These are phyloP conservation scores for Phoxinus dragarum DNA, from an alignment of 2,797 vertebrate species.

Conservation along the genomic window DNA sequence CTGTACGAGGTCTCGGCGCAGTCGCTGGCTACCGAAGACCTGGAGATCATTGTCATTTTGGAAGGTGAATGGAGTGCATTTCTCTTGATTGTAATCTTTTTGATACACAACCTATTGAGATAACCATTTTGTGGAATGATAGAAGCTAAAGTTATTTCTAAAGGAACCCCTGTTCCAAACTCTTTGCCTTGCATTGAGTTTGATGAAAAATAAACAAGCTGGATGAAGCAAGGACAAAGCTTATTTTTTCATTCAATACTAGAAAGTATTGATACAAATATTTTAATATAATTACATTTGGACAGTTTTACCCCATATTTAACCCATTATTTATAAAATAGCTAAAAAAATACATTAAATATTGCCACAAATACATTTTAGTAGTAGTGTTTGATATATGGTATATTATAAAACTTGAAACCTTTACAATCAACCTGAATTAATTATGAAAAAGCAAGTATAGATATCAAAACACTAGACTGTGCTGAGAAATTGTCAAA, in stretches of 20 bases:
- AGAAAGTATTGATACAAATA: not conserved
- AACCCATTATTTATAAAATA: too few relatives aligned
- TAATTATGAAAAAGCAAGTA: too few relatives aligned
- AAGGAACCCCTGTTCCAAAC: too few relatives aligned
- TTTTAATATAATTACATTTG: not conserved
- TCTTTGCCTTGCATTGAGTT: too few relatives aligned
- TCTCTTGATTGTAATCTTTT: not conserved
- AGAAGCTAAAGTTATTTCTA: too few relatives aligned
- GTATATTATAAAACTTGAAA: too few relatives aligned
- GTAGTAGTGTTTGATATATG: not conserved
- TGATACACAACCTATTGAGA: too few relatives aligned
- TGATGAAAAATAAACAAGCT: not conserved
- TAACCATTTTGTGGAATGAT: too few relatives aligned
- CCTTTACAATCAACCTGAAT: too few relatives aligned
- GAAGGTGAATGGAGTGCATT: conserved; percentile 77
- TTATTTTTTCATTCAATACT: not conserved
- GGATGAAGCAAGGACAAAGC: not conserved
- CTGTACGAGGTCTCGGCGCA: conserved; percentile 92
- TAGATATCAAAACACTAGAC: too few relatives aligned
- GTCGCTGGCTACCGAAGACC: conserved; percentile 85
- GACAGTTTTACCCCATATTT: not conserved
- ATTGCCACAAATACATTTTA: not conserved
- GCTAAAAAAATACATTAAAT: accelerated
- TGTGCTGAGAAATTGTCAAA: too few relatives aligned
- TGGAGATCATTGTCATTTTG: conserved; percentile 94